phyloP scores from a whole-genome alignment of 2,113 vertebrate genomes.

The Paracanthobrama guichenoti region DNA sequence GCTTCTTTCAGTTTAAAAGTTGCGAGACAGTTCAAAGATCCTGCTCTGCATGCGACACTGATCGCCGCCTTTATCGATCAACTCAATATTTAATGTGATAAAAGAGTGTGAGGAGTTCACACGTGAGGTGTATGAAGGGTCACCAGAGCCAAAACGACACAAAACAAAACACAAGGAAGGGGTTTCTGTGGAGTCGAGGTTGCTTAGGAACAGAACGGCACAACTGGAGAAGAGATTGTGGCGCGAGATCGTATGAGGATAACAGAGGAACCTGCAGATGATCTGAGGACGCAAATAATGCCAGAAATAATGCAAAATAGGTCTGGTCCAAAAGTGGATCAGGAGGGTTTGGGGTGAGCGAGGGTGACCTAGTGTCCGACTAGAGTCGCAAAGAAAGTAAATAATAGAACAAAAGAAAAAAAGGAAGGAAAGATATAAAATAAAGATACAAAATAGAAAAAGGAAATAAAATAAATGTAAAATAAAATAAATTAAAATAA shows the following conservation, averaged over 20 bases:
- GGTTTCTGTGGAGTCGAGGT: constrained; percentile 31
- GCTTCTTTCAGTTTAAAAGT: neutral
- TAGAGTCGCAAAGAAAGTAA: too few relatives aligned
- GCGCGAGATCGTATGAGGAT: neutral
- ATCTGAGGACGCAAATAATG: too few relatives aligned
- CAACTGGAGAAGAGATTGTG: constrained; percentile 7
- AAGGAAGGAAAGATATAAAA: too few relatives aligned
- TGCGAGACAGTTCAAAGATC: constrained; percentile 22
- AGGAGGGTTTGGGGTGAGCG: too few relatives aligned
- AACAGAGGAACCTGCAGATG: neutral
- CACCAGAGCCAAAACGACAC: neutral
- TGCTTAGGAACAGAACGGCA: constrained; percentile 52
- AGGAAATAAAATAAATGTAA: too few relatives aligned
- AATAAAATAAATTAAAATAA: neutral
- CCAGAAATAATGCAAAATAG: too few relatives aligned
- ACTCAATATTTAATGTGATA: constrained; percentile 51
- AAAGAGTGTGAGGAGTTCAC: constrained; percentile 40
- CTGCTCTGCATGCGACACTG: constrained; percentile 40
- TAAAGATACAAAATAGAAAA: too few relatives aligned
- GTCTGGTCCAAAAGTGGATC: too few relatives aligned
- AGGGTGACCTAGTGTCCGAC: too few relatives aligned
- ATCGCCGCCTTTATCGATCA: constrained; percentile 7
- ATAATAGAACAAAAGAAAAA: neutral
- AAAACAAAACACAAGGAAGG: neutral
- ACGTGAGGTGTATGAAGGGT: neutral